A percentile compares a stretch with the other conserved stretches of the same genome.
These are phyloP conservation scores for Stratiomys singularior DNA, from an alignment of 2,888 invertebrate species.

Conservation along the genomic window DNA sequence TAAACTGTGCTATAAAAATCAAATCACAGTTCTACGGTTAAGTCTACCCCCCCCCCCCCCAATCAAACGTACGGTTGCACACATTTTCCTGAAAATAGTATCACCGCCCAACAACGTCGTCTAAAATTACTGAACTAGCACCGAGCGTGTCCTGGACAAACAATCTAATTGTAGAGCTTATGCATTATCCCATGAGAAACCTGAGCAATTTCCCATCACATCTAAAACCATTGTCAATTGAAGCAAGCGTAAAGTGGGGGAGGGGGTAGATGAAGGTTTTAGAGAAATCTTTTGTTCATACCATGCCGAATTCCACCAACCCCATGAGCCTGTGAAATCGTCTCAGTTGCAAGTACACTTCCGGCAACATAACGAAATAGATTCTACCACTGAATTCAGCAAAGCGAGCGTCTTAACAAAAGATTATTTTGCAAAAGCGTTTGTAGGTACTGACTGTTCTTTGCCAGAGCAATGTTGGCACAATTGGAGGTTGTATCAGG, in stretches of 20 bases:
- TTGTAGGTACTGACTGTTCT: neutral
- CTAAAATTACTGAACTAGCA: slow-evolving; percentile 28
- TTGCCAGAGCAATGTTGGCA: neutral
- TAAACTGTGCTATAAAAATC: no score
- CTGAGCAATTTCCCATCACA: slow-evolving; percentile 48
- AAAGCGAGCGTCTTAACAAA: neutral
- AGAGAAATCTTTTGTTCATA: neutral
- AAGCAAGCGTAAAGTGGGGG: neutral
- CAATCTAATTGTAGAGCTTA: slow-evolving; percentile 48
- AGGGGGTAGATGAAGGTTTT: no score
- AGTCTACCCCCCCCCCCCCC: neutral
- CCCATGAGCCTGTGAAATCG: neutral
- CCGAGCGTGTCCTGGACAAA: slow-evolving; percentile 20
- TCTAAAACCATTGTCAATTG: slow-evolving; percentile 22
- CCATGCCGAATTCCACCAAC: neutral
- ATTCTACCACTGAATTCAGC: neutral
- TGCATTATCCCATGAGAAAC: slow-evolving; percentile 48
- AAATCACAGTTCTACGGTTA: neutral
- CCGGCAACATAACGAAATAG: slow-evolving; percentile 39
- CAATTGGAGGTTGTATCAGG: neutral
- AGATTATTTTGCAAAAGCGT: neutral
- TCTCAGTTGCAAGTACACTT: slow-evolving; percentile 33
- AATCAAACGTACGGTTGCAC: neutral
- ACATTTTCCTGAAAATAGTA: neutral
- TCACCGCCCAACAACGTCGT: slow-evolving; percentile 12